A percentile compares a stretch with the other conserved stretches of the same genome.
Conservation (phyloP, 1,140 invertebrate genomes). For the Drosophila mayri region DNA sequence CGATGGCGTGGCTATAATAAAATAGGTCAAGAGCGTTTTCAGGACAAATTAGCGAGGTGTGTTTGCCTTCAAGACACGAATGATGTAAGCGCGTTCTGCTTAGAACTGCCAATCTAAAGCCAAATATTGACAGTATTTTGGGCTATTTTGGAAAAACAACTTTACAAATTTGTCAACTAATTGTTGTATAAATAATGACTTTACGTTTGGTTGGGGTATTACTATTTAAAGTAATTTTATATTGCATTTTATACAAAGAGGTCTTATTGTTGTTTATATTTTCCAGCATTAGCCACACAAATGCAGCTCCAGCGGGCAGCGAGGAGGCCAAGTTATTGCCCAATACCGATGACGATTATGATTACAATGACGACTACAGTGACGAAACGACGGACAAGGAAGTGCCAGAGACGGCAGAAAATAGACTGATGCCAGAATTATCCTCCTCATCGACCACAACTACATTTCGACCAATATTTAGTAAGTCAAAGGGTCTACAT, state of each 20-base stretch:
- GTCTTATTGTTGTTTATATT: background rate
- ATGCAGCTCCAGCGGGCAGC: conserved; percentile 59
- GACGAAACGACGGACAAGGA: conserved; percentile 29
- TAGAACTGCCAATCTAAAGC: conserved; percentile 38
- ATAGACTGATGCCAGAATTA: conserved; percentile 52
- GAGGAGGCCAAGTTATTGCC: conserved; percentile 37
- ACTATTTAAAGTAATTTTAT: background rate
- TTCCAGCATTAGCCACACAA: conserved; percentile 67
- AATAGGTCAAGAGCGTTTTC: conserved; percentile 74
- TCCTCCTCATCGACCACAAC: conserved; percentile 60
- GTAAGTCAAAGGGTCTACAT: conserved; percentile 32
- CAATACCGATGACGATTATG: conserved; percentile 39
- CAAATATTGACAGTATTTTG: conserved; percentile 39
- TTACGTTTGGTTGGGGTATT: conserved; percentile 1
- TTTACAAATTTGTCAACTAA: conserved; percentile 46
- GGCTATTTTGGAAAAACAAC: conserved; percentile 44
- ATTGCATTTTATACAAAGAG: background rate
- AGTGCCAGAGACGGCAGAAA: conserved; percentile 53
- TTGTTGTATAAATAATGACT: conserved; percentile 28
- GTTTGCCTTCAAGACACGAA: conserved; percentile 39
- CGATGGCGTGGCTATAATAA: conserved; percentile 36
- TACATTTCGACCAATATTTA: conserved; percentile 73
- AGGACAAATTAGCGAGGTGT: conserved; percentile 76
- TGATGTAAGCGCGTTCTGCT: conserved; percentile 56
- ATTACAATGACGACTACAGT: conserved; percentile 64